Base-by-base conservation (phyloP, 1,140 invertebrate genomes). In the Samia ricini region DNA sequence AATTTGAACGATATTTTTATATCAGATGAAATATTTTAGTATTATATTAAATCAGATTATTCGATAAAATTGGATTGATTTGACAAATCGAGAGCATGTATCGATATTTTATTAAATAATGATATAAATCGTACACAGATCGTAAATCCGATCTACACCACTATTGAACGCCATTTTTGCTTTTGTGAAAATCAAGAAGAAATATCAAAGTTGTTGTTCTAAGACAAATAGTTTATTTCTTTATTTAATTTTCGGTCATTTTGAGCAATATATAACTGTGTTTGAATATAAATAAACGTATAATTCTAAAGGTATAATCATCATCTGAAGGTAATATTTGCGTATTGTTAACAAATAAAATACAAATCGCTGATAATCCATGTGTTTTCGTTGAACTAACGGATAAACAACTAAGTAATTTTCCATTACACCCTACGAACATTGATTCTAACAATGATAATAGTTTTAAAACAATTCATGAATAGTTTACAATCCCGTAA, bases 151-250 rank as follows among this genome's bases (percentile, higher is more conserved):
- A 1, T 42, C n/a, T 15, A 42, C 33, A 42, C 1, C 33, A 42
- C 33, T 42, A 42, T 8, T 20, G 68, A 77, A 69, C 72, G 69
- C 74, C 72, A 74, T 76, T 72, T 76, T 69, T 58, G 48, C 61
- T 61, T 67, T 52, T 59, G 56, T 42, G 64, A 67, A 67, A 71
- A 69, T 66, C 64, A 66, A 64, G 54, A 42, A 57, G 56, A 68
- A 60, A 21, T 60, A 65, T 68, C 33, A 26, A 66, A n/a, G 67
- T 66, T 66, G 59, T 64, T 64, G 18, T 55, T 55, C 24, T 55
- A 10, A n/a, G 24, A 55, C 12, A 24, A 23, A n/a, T 24, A 55
- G 18, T 12, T 15, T 19, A 23, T 55, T 55, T 42, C 0, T 42
- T 15, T 42, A 42, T 42, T 42, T 15, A 15, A 15, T 42, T 42